Evolutionary conservation across 1,140 invertebrate genomes (phyloP), one percentile per base, ranked within the genome.

Genomic region (Lanistes nyassanus): DNA sequence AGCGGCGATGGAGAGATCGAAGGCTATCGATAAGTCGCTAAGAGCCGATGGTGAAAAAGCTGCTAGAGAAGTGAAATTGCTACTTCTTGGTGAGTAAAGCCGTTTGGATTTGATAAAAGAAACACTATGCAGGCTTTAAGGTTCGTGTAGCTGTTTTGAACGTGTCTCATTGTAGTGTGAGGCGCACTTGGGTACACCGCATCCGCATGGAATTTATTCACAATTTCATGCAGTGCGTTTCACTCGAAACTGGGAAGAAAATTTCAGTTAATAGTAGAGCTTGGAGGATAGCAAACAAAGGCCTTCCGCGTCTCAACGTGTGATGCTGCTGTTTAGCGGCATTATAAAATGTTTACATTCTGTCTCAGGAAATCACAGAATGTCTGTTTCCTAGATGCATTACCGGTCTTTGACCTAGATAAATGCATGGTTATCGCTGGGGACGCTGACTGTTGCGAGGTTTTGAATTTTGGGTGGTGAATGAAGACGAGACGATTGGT

Each of bases 11-110:
- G 85, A 85, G 86, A 91, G 95, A 84, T 96, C 95, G 36, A 95
- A 96, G 90, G 94, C 95, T 90, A 97, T 97, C 87, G 96, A 97
- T 90, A 94, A 94, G 89, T 93, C 94, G 87, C 90, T 97, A 37
- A 87, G 94, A 82, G 93, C 93, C 66, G 95, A 96, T 92, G 94
- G 94, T 79, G 95, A 96, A 90, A 92, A 93, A 78, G 93, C 94
- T 76, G 93, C 95, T 51, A 93, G 94, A 83, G 95, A 97, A 92
- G 95, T 97, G 80, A 97, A 97, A 90, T 91, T 97, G 69, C 91
- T 97, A 64, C 90, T 97, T 71, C 91, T 97, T 77, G 95, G 95
- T 96, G 91, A 83, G 78, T 80, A 39, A 29, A 36, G 19, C 5
- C 26, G 23, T 47, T 47, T 1, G 9, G 5, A 9, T 47, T 42